A percentile compares a stretch with the other conserved stretches of the same genome.
These are phyloP conservation scores for Papilio xuthus DNA, from an alignment of 1,140 invertebrate genomes.

Conservation along the genomic window DNA sequence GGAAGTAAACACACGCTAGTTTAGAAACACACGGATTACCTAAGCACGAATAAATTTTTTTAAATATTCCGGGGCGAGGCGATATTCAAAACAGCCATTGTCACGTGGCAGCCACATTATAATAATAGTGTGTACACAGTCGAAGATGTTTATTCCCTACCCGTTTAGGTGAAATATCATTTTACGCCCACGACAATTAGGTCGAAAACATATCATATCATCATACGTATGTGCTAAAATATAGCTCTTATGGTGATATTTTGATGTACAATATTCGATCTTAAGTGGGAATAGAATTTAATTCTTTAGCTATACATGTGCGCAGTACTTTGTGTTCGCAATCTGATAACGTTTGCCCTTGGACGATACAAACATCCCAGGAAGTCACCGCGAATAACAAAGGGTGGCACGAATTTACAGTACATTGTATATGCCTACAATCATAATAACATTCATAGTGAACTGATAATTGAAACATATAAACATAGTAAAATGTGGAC, in stretches of 20 bases:
- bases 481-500: too few relatives aligned
- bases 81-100: constrained; percentile 33
- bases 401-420: constrained; percentile 26
- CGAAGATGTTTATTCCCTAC: background rate
- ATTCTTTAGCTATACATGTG: constrained; percentile 15
- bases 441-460: too few relatives aligned
- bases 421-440: background rate
- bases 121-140: constrained; percentile 27
- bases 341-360: constrained; percentile 38
- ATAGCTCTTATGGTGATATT: background rate
- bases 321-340: background rate
- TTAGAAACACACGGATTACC: constrained; percentile 4
- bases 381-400: constrained; percentile 35
- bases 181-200: background rate
- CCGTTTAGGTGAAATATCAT: background rate
- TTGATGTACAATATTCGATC: background rate
- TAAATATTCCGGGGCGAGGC: constrained; percentile 32
- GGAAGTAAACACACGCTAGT: constrained; percentile 19
- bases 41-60: constrained; percentile 21
- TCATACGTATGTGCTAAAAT: background rate
- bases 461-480: too few relatives aligned
- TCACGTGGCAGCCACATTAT: constrained; percentile 35
- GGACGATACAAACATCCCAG: constrained; percentile 24
- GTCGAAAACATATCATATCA: background rate
- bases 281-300: background rate